These are phyloP conservation scores for Aproaerema taeniolella DNA, from an alignment of 2,888 invertebrate genomes.

Conservation along the genomic window DNA sequence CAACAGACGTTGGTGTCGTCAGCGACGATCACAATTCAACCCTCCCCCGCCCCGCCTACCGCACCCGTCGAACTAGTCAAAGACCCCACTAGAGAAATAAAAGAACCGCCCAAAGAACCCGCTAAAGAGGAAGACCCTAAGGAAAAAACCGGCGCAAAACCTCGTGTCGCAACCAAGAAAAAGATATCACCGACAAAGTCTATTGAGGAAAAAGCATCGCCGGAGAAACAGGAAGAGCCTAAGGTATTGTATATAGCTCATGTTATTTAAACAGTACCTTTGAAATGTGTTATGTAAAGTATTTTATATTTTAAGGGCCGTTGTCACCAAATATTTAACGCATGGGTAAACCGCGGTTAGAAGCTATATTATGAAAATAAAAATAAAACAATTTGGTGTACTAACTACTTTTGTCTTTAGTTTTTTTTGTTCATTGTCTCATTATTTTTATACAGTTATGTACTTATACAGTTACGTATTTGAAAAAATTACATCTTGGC, in stretches of 20 bases:
- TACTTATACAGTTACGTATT: too few relatives aligned
- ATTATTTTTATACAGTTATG: too few relatives aligned
- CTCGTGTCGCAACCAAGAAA: slow-evolving; percentile 40
- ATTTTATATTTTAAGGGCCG: too few relatives aligned
- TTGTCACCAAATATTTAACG: too few relatives aligned
- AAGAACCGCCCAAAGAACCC: slow-evolving; percentile 22
- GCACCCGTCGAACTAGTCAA: slow-evolving; percentile 28
- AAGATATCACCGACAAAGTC: slow-evolving; percentile 41
- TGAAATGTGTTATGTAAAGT: too few relatives aligned
- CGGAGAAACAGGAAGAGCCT: slow-evolving; percentile 47
- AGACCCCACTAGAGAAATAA: slow-evolving; percentile 45
- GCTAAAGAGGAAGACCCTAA: slow-evolving; percentile 41
- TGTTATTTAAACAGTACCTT: too few relatives aligned
- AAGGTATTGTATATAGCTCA: slow-evolving; percentile 39
- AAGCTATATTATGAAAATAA: too few relatives aligned
- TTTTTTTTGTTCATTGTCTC: too few relatives aligned
- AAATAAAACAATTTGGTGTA: too few relatives aligned
- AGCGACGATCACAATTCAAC: slow-evolving; percentile 61
- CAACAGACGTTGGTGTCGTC: slow-evolving; percentile 58
- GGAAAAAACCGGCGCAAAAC: slow-evolving; percentile 40
- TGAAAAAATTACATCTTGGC: too few relatives aligned
- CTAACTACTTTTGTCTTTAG: too few relatives aligned
- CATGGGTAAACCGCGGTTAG: too few relatives aligned
- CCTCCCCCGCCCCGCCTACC: slow-evolving; percentile 28
- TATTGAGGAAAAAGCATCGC: slow-evolving; percentile 38